Percentiles rank a stretch among this genome's conserved stretches.
phyloP scores from a whole-genome alignment of 2,888 invertebrate genomes.

The Nymphalis urticae region DNA sequence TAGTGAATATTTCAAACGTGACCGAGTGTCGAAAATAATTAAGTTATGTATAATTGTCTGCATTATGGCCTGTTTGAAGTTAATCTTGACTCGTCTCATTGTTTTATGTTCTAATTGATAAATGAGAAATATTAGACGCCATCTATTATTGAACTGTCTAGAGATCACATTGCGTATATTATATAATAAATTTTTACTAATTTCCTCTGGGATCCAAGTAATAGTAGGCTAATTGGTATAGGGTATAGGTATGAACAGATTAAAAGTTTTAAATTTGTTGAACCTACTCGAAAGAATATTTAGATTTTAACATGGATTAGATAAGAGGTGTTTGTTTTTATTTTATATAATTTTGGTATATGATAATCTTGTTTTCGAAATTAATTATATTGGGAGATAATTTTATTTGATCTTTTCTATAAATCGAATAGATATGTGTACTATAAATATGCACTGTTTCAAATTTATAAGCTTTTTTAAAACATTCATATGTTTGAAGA shows the following conservation, averaged over 20 bases:
- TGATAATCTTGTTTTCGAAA: neutral
- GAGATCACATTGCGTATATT: conserved; percentile 6
- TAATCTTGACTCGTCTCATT: conserved; percentile 12
- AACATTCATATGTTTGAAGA: no score
- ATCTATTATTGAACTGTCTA: conserved; percentile 7
- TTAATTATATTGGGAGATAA: no score
- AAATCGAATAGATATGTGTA: no score
- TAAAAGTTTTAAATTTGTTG: no score
- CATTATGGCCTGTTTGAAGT: neutral
- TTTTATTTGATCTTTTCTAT: no score
- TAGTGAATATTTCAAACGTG: neutral
- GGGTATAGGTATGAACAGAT: no score
- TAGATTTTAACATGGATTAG: no score
- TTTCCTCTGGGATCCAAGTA: conserved; percentile 18
- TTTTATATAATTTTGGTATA: no score
- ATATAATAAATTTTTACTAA: conserved; percentile 16
- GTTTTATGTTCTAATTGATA: conserved; percentile 23
- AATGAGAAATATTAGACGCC: conserved; percentile 7
- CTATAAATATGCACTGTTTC: no score
- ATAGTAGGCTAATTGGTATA: neutral
- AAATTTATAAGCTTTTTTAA: no score
- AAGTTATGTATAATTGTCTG: neutral
- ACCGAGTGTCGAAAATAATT: neutral
- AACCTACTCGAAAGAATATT: no score
- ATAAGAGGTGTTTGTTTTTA: no score